Percentiles rank a stretch among this genome's conserved stretches.
phyloP scores from a whole-genome alignment of 2,797 vertebrate genomes.

The Gobionotothen gibberifrons region DNA sequence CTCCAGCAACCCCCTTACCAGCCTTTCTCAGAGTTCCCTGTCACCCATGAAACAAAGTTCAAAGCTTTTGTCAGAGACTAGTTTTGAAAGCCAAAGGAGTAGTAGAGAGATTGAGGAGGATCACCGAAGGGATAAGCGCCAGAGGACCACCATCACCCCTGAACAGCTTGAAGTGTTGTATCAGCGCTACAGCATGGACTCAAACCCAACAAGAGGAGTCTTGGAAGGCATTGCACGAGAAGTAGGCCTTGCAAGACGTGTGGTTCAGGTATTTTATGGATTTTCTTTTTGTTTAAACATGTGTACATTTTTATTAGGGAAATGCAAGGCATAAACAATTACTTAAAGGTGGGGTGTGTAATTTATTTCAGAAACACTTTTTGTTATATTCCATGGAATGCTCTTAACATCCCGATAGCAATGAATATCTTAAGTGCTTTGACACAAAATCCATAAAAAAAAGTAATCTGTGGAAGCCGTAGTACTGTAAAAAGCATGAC shows the following conservation, averaged over 20 bases:
- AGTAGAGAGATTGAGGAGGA: slow-evolving; percentile 91
- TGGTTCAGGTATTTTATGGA: slow-evolving; percentile 90
- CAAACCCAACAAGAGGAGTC: slow-evolving; percentile 98
- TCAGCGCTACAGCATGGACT: slow-evolving; percentile 97
- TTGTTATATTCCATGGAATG: no score
- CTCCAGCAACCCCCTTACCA: slow-evolving; percentile 84
- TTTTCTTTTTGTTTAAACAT: slow-evolving; percentile 8
- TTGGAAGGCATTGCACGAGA: slow-evolving; percentile 97
- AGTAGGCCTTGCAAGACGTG: slow-evolving; percentile 97
- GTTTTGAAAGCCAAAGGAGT: slow-evolving; percentile 84
- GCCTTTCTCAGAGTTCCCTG: slow-evolving; percentile 89
- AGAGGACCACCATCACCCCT: slow-evolving; percentile 98
- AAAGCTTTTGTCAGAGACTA: slow-evolving; percentile 90
- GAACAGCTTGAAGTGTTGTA: slow-evolving; percentile 98
- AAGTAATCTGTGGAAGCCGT: no score
- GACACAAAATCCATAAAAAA: no score
- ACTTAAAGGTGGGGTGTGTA: neutral
- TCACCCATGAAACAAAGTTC: slow-evolving; percentile 92
- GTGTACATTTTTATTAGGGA: neutral
- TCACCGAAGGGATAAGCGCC: slow-evolving; percentile 94
- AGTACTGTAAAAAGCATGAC: no score
- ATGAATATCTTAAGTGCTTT: no score
- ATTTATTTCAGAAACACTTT: no score
- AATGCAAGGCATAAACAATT: neutral
- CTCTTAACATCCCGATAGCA: no score